These are phyloP conservation scores for Salvelinus fontinalis DNA, from an alignment of 2,113 vertebrate species.

Conservation along the genomic window DNA sequence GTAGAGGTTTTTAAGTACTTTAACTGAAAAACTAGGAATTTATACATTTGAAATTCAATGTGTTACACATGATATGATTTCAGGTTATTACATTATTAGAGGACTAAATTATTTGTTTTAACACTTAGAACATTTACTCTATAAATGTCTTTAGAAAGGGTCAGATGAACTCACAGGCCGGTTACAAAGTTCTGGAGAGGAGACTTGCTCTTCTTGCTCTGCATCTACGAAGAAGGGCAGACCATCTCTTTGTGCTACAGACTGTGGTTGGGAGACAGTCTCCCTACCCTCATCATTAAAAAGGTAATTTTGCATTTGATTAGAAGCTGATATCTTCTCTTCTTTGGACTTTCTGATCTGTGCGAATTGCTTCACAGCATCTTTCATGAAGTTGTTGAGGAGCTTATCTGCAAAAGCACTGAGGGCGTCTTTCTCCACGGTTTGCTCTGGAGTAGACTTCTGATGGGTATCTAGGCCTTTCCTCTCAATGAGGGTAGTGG, in stretches of 20 bases:
- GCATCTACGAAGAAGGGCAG: conserved; percentile 78
- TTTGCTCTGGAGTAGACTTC: conserved; percentile 54
- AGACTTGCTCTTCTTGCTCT: conserved; percentile 83
- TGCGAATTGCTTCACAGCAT: conserved; percentile 82
- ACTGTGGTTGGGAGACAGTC: conserved; percentile 50
- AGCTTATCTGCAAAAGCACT: conserved; percentile 82
- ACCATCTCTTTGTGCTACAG: conserved; percentile 53
- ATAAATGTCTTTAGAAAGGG: too few relatives aligned
- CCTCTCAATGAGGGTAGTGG: conserved; percentile 75
- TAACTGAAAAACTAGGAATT: not conserved
- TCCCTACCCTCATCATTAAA: conserved; percentile 33
- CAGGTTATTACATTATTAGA: too few relatives aligned
- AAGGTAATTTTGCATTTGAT: conserved; percentile 51
- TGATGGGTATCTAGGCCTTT: conserved; percentile 72
- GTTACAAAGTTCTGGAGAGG: conserved; percentile 89
- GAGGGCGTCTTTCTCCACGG: conserved; percentile 59
- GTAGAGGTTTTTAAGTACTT: not conserved
- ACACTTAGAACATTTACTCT: too few relatives aligned
- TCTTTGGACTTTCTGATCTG: conserved; percentile 83
- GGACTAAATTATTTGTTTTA: too few relatives aligned
- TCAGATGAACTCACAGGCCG: conserved; percentile 82
- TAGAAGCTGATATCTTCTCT: conserved; percentile 82
- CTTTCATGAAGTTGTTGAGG: conserved; percentile 81
- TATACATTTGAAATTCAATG: too few relatives aligned
- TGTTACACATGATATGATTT: too few relatives aligned